These are phyloP conservation scores for Labeo catla DNA, from an alignment of 2,113 vertebrate genomes.

Conservation along the genomic window DNA sequence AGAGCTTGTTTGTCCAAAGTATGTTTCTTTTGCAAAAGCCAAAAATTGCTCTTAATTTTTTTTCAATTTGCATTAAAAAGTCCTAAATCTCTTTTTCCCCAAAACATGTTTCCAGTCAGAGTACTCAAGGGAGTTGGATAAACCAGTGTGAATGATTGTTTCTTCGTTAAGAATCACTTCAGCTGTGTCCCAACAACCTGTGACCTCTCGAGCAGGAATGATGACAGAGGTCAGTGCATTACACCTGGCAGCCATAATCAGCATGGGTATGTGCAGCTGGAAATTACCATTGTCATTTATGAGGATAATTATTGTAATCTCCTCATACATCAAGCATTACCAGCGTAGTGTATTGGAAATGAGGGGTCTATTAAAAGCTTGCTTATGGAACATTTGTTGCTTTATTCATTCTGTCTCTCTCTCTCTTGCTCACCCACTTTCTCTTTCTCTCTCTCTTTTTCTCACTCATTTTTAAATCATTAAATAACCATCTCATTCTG, in stretches of 20 bases:
- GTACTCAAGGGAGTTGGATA: neutral
- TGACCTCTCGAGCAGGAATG: conserved; percentile 46
- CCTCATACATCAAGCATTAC: conserved; percentile 69
- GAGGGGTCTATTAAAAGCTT: conserved; percentile 65
- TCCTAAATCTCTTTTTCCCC: neutral
- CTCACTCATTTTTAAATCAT: conserved; percentile 58
- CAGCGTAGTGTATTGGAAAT: conserved; percentile 63
- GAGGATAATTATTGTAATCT: conserved; percentile 77
- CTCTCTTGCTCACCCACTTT: conserved; percentile 26
- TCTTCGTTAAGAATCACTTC: conserved; percentile 42
- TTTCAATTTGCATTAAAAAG: neutral
- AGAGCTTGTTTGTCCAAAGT: neutral
- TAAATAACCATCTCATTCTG: conserved; percentile 61
- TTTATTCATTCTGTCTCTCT: conserved; percentile 37
- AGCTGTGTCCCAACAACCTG: conserved; percentile 41
- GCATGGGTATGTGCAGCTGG: conserved; percentile 63
- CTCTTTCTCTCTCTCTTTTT: conserved; percentile 33
- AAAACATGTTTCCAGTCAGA: neutral
- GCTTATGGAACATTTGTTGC: conserved; percentile 64
- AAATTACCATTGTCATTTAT: conserved; percentile 70
- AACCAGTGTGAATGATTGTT: conserved; percentile 11
- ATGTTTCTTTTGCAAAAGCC: neutral
- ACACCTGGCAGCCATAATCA: conserved; percentile 62
- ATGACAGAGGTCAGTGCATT: conserved; percentile 60
- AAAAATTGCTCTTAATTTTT: neutral